phyloP scores from a whole-genome alignment of 2,888 invertebrate genomes.

The Euspilapteryx auroguttella region DNA sequence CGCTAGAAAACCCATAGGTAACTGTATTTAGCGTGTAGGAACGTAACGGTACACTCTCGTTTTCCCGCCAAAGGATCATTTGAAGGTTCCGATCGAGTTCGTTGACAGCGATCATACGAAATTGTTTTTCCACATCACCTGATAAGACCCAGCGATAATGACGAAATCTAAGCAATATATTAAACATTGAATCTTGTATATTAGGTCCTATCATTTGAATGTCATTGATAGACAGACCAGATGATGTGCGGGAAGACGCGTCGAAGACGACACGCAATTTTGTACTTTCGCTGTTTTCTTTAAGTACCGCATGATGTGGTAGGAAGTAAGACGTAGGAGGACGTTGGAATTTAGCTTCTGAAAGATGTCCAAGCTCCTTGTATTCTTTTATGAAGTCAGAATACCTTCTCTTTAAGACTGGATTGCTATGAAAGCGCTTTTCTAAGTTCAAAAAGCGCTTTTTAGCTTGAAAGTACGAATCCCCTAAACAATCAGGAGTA shows the following conservation, averaged over 20 bases:
- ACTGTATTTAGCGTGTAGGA: neutral
- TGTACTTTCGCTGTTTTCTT: slow-evolving; percentile 2
- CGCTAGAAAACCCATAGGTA: neutral
- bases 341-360: slow-evolving; percentile 1
- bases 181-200: slow-evolving; percentile 3
- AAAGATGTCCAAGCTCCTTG: slow-evolving; percentile 9
- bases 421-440: slow-evolving; percentile 5
- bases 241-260: slow-evolving; percentile 2
- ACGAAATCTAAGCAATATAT: slow-evolving; percentile 3
- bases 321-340: slow-evolving; percentile 2
- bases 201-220: slow-evolving; percentile 4
- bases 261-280: slow-evolving; percentile 4
- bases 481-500: slow-evolving; percentile 1
- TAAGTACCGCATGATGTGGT: slow-evolving; percentile 3
- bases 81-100: slow-evolving; percentile 2
- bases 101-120: neutral
- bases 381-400: slow-evolving; percentile 8
- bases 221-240: slow-evolving; percentile 3
- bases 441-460: slow-evolving; percentile 6
- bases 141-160: slow-evolving; percentile 3
- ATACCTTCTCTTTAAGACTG: slow-evolving; percentile 4
- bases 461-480: slow-evolving; percentile 5
- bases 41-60: slow-evolving; percentile 1
- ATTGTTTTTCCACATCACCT: slow-evolving; percentile 5
- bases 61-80: slow-evolving; percentile 5